phyloP scores from a whole-genome alignment of 2,888 invertebrate species.

The Tiliacea aurago region DNA sequence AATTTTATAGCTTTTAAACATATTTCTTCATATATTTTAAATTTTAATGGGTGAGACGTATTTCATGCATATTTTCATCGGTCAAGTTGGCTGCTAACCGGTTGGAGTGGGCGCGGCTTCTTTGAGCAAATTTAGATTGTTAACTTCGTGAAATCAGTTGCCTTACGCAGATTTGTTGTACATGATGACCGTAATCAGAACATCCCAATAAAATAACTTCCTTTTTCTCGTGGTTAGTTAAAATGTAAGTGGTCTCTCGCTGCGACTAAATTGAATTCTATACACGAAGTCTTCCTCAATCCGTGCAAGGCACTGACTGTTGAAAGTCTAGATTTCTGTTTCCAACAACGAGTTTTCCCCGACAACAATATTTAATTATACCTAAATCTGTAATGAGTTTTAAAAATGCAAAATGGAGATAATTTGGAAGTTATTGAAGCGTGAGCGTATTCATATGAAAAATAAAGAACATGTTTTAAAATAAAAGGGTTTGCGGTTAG shows the following conservation, averaged over 20 bases:
- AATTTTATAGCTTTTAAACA: constrained; percentile 41
- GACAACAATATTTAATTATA: constrained; percentile 25
- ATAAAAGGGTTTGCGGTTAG: constrained; percentile 9
- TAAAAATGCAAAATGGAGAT: constrained; percentile 2
- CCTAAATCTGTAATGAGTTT: constrained; percentile 4
- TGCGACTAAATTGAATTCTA: constrained; percentile 35
- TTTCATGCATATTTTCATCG: constrained; percentile 62
- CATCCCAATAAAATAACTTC: constrained; percentile 1
- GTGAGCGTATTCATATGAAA: neutral
- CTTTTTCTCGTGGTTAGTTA: neutral
- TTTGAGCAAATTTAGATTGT: constrained; percentile 8
- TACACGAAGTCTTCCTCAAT: constrained; percentile 47
- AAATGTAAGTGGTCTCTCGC: constrained; percentile 8
- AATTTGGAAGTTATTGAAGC: neutral
- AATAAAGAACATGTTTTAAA: neutral
- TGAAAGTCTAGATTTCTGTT: constrained; percentile 52
- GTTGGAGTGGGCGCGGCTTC: constrained; percentile 33
- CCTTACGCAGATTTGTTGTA: constrained; percentile 9
- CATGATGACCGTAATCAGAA: constrained; percentile 7
- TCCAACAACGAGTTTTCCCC: constrained; percentile 40
- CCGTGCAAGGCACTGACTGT: constrained; percentile 37
- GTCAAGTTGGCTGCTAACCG: constrained; percentile 53
- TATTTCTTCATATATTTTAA: constrained; percentile 29
- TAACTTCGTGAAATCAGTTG: constrained; percentile 15
- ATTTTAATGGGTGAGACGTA: constrained; percentile 44